These are phyloP conservation scores for Endomychus coccineus DNA, from an alignment of 2,888 invertebrate genomes.

Conservation along the genomic window DNA sequence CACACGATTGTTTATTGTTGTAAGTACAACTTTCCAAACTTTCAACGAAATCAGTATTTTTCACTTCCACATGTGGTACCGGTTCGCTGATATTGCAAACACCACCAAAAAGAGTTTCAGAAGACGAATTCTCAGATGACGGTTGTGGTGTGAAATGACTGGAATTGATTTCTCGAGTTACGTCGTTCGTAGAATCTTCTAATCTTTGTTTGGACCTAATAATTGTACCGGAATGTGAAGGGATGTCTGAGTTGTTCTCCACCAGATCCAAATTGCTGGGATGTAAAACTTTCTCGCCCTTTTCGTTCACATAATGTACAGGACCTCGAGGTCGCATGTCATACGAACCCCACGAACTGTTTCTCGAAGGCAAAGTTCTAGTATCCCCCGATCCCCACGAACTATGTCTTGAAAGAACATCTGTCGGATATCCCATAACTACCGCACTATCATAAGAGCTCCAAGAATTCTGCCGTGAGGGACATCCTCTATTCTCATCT, in stretches of 20 bases:
- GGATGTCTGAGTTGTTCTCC: constrained; percentile 46
- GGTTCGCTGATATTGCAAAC: constrained; percentile 27
- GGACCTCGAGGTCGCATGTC: constrained; percentile 49
- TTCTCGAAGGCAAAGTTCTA: constrained; percentile 56
- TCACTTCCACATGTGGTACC: constrained; percentile 25
- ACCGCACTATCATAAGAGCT: constrained; percentile 71
- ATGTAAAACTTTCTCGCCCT: constrained; percentile 30
- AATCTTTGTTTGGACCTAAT: constrained; percentile 62
- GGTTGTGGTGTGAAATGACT: too few relatives aligned
- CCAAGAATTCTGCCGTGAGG: constrained; percentile 70
- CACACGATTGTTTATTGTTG: constrained; percentile 45
- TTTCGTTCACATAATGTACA: constrained; percentile 36
- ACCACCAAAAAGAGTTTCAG: constrained; percentile 24
- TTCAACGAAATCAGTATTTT: constrained; percentile 14
- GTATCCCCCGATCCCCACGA: constrained; percentile 77
- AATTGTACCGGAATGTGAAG: constrained; percentile 63
- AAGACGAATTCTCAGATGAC: constrained; percentile 4
- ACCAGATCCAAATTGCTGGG: constrained; percentile 24
- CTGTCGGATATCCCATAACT: constrained; percentile 52
- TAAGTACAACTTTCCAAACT: constrained; percentile 3
- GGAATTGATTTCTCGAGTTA: constrained; percentile 3
- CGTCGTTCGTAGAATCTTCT: constrained; percentile 45
- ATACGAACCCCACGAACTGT: constrained; percentile 66
- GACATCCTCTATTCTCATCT: constrained; percentile 43
- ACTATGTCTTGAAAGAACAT: constrained; percentile 64